These are phyloP conservation scores for Gymnocypris eckloni DNA, from an alignment of 2,797 vertebrate genomes.

Conservation along the genomic window DNA sequence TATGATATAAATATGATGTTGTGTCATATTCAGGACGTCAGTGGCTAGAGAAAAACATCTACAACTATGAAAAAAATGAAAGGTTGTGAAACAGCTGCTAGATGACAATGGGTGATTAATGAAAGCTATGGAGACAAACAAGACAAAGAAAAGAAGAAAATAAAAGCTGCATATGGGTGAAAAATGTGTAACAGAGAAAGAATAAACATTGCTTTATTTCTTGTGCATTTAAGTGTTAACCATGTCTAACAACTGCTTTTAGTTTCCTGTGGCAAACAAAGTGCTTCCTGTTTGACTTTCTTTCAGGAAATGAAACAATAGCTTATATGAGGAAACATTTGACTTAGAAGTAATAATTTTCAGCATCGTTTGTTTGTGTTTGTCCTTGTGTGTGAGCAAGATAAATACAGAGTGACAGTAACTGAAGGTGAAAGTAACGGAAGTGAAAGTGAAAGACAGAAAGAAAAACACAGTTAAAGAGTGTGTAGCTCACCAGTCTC, in stretches of 20 bases:
- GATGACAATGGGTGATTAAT: not conserved
- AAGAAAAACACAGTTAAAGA: not conserved
- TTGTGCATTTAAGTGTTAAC: constrained; percentile 27
- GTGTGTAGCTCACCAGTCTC: constrained; percentile 74
- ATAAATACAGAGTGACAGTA: not conserved
- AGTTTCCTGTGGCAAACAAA: constrained; percentile 57
- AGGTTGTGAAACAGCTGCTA: not conserved
- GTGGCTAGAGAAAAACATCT: not conserved
- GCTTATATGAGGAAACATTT: constrained; percentile 1
- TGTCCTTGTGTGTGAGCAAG: constrained; percentile 28
- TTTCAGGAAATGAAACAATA: constrained; percentile 43
- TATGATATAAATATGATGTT: not conserved
- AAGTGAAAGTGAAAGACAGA: constrained; percentile 14
- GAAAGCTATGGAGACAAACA: not conserved
- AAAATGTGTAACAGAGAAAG: not conserved
- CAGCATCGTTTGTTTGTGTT: not conserved
- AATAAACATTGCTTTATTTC: constrained; percentile 27
- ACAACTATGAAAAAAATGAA: not conserved
- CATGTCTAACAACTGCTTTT: constrained; percentile 16
- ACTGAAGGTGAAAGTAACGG: not conserved
- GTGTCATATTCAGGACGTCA: not conserved
- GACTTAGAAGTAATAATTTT: constrained; percentile 25
- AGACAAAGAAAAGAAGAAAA: not conserved
- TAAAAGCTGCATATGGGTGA: not conserved
- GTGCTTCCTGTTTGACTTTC: constrained; percentile 56